Base-by-base conservation (phyloP, 2,113 vertebrate genomes). In the Colinus virginianus region DNA sequence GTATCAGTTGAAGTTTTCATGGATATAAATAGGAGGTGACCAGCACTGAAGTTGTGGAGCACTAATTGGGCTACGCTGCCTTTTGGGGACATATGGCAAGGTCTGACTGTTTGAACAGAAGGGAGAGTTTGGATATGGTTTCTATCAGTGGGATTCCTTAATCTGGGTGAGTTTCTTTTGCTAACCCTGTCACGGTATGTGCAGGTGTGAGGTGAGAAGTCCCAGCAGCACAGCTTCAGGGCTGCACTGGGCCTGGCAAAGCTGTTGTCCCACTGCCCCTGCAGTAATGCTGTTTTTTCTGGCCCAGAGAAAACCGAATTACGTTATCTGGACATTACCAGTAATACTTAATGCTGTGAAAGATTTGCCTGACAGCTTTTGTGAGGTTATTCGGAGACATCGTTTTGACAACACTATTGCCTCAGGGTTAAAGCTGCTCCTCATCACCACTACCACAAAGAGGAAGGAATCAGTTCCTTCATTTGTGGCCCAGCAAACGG, bases 281-380 rank as follows among this genome's bases (percentile, higher is more conserved):
- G 32, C 34, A 45, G 75, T 76, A 80, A 85, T 6, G 40, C 75
- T 62, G 42, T 5, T 0, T 45, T 85, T 15, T 22, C 69, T 71
- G 92, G 67, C 91, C 72, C 66, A 32, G 58, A 58, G 82, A 93
- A 90, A 92, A 74, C 78, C 75, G 80, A 94, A 91, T 85, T 93
- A 93, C 34, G 8, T 93, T 70, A 72, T 96, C 88, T 95, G 96
- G 96, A 95, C 96, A 95, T 69, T 74, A 95, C 87, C 42, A 64
- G 82, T 68, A 90, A 90, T 78, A 66, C 64, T 79, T 86, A 46
- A 80, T 94, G 87, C 91, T 72, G 26, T 89, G 71, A 51, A 66
- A 69, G 46, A n/a, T 91, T 87, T 88, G 59, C 46, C 85, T 93
- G 90, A 87, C 85, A 95, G 90, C 90, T 82, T 93, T 93, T 62